Evolutionary conservation across 2,113 vertebrate genomes (phyloP), one percentile per base, ranked within the genome.

Genomic region (Ranitomeya imitator): DNA sequence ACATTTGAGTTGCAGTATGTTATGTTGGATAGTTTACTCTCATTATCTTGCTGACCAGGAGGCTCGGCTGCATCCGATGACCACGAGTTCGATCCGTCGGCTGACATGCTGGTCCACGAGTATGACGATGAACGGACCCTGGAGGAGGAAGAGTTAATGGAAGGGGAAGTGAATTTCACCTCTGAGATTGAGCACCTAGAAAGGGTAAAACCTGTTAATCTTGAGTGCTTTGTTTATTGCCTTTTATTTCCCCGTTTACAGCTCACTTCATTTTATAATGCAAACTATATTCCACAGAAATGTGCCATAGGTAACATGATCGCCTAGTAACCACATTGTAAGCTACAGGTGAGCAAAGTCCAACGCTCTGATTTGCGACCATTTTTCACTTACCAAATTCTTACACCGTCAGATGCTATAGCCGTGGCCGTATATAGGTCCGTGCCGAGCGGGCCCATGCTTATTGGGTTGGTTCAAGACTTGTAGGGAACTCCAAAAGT

Each of bases 71-170:
- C 94, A 93, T 97, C 97, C 82, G 97, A 96, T 90, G 98, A 99
- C 96, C 96, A 96, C 94, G 98, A 99, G 91, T 99, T 99, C 90
- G 97, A 99, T 93, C 98, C 97, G 84, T 96, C 97, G 74, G 98
- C 96, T 93, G 98, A 99, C 90, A 99, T 99, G 98, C 95, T 99
- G 87, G 96, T 99, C 91, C 98, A 99, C 91, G 98, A 99, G 94
- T 99, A 97, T 92, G 98, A 99, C 90, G 98, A 99, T 89, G 98
- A 99, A 90, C 95, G 97, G 84, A 99, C 98, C 69, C 92, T 99
- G 94, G 98, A 99, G 91, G 98, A 99, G 88, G 98, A 99, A 93
- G 98, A 99, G 93, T 96, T 96, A 95, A 94, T 98, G 94, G 97
- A 99, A 92, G 96, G 97, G 92, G 98, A 99, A 89, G 97, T 97